Conservation (phyloP, 2,888 invertebrate genomes). For the Chymomyza caudatula region DNA sequence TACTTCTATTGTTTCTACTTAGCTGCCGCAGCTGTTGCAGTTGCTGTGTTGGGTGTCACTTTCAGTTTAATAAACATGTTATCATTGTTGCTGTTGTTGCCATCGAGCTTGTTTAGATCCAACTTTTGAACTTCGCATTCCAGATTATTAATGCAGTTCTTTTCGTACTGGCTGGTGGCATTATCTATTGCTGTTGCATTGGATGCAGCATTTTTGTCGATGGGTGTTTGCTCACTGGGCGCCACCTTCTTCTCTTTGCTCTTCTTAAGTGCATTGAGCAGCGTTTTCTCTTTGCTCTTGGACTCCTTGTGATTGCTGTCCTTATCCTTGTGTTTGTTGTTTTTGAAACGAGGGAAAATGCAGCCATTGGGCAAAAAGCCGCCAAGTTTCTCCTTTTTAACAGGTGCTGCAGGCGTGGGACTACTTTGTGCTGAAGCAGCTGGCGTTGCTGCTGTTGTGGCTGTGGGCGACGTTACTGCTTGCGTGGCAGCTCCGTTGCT, state of each 20-base stretch:
- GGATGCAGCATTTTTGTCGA: conserved; percentile 28
- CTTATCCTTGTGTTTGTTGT: conserved; percentile 77
- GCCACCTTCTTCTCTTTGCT: conserved; percentile 75
- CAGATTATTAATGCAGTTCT: conserved; percentile 76
- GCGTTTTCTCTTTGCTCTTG: conserved; percentile 74
- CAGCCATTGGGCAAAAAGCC: conserved; percentile 78
- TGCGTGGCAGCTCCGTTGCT: conserved; percentile 11
- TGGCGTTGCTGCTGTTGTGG: conserved; percentile 21
- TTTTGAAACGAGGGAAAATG: conserved; percentile 78
- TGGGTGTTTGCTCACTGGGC: conserved; percentile 54
- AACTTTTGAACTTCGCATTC: conserved; percentile 77
- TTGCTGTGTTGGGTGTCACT: conserved; percentile 67
- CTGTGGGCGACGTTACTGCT: conserved; percentile 6
- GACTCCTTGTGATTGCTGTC: conserved; percentile 68
- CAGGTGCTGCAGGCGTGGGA: conserved; percentile 51
- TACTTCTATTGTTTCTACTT: conserved; percentile 9
- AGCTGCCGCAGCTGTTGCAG: conserved; percentile 61
- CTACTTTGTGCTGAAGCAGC: conserved; percentile 25
- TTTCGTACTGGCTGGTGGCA: conserved; percentile 71
- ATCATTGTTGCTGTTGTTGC: conserved; percentile 57
- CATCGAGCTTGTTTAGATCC: conserved; percentile 73
- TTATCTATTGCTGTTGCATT: conserved; percentile 41
- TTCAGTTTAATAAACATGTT: conserved; percentile 76
- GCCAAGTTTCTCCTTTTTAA: conserved; percentile 77
- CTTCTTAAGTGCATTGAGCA: conserved; percentile 76